Evolutionary conservation across 2,113 vertebrate genomes (phyloP).

Genomic region (Podarcis cretensis): DNA sequence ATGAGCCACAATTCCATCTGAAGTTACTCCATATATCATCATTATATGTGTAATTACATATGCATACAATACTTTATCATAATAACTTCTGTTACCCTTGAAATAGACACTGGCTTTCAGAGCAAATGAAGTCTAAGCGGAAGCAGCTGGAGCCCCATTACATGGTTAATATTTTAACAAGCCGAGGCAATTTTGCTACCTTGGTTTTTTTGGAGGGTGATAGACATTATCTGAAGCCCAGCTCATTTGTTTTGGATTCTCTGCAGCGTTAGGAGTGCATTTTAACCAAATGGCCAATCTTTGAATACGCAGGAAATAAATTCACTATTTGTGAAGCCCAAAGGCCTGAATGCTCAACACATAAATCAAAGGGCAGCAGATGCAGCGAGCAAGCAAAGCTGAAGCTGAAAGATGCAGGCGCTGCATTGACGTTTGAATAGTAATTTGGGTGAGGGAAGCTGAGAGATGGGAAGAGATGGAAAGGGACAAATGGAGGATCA

Average conservation of each 20-base stretch:
- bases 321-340: constrained; percentile 42
- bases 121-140: neutral
- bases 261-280: constrained; percentile 46
- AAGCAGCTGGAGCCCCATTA: neutral
- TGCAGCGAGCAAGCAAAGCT: constrained; percentile 21
- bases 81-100: neutral
- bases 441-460: constrained; percentile 46
- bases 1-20: constrained; percentile 7
- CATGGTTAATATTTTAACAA: constrained; percentile 34
- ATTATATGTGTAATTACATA: constrained; percentile 12
- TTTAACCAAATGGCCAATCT: constrained; percentile 45
- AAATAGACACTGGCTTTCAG: neutral
- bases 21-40: constrained; percentile 20
- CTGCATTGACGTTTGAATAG: neutral
- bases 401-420: constrained; percentile 35
- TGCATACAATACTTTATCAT: constrained; percentile 22
- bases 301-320: constrained; percentile 53
- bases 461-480: constrained; percentile 25
- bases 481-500: constrained; percentile 6
- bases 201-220: constrained; percentile 17
- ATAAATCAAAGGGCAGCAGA: constrained; percentile 58
- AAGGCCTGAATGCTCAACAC: constrained; percentile 44
- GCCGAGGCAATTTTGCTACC: constrained; percentile 33
- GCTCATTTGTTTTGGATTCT: constrained; percentile 52
- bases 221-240: constrained; percentile 41